Percentiles rank a stretch among this genome's conserved stretches.
phyloP scores from a whole-genome alignment of 2,888 invertebrate genomes.

The Harpalus rubripes region DNA sequence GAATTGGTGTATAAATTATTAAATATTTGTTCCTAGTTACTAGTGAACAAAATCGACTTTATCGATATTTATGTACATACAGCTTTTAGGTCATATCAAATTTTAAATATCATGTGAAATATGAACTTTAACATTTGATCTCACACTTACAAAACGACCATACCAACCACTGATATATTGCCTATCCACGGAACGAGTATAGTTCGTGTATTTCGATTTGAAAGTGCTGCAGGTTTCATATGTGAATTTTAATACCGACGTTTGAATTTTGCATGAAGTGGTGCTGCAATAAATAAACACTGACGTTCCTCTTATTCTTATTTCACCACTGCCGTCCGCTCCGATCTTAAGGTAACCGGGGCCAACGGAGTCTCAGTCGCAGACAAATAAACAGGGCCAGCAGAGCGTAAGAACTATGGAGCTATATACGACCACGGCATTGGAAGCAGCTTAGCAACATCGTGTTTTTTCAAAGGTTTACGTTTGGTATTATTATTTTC shows the following conservation, averaged over 20 bases:
- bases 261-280: constrained; percentile 12
- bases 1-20: too few species aligned
- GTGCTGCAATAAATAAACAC: constrained; percentile 15
- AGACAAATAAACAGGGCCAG: constrained; percentile 26
- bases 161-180: too few species aligned
- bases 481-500: constrained; percentile 45
- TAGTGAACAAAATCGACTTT: too few species aligned
- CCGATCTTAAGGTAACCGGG: neutral
- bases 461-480: constrained; percentile 47
- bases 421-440: constrained; percentile 27
- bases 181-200: too few species aligned
- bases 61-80: too few species aligned
- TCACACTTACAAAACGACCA: too few species aligned
- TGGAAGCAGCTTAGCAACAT: constrained; percentile 41
- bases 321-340: neutral
- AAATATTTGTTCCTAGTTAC: too few species aligned
- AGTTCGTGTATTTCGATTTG: neutral
- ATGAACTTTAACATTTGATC: too few species aligned
- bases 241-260: neutral
- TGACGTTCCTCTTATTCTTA: neutral
- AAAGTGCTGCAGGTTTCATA: neutral
- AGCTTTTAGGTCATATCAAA: too few species aligned
- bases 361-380: neutral
- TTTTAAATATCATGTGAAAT: too few species aligned
- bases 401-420: constrained; percentile 24